These are phyloP conservation scores for Globia sparganii DNA, from an alignment of 2,888 invertebrate genomes.

Conservation along the genomic window DNA sequence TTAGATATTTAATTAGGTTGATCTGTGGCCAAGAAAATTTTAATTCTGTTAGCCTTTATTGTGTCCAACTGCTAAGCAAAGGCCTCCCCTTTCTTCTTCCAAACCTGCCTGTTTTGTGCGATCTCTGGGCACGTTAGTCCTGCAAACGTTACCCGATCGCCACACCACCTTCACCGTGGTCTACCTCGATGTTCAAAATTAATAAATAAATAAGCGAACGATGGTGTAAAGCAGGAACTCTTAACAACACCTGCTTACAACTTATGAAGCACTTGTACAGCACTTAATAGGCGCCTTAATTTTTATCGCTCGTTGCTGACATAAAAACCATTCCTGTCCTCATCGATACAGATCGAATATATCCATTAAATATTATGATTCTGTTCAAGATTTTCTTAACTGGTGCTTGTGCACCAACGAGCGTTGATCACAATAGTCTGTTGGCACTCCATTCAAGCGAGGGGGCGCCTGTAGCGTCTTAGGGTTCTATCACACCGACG, in stretches of 20 bases:
- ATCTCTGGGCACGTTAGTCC: neutral
- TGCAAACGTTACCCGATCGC: neutral
- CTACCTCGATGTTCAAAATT: neutral
- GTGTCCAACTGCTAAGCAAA: no score
- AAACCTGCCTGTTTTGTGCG: no score
- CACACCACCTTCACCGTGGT: neutral
- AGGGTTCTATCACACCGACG: neutral
- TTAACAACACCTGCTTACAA: slow-evolving; percentile 6
- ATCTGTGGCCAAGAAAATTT: neutral
- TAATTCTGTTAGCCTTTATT: no score
- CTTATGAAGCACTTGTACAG: neutral
- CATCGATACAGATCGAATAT: slow-evolving; percentile 13
- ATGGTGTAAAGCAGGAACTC: neutral
- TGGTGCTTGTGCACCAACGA: slow-evolving; percentile 35
- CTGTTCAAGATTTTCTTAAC: slow-evolving; percentile 18
- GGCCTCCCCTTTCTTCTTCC: no score
- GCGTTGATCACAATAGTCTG: slow-evolving; percentile 32
- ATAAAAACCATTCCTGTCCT: slow-evolving; percentile 11
- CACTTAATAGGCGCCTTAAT: slow-evolving; percentile 5
- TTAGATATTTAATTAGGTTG: no score
- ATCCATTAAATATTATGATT: slow-evolving; percentile 36
- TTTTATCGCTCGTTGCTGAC: slow-evolving; percentile 8
- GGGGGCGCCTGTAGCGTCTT: slow-evolving; percentile 46
- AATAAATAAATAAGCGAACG: neutral
- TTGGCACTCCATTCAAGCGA: slow-evolving; percentile 43